phyloP scores from a whole-genome alignment of 2,888 invertebrate genomes.

The Drosophila ezoana region DNA sequence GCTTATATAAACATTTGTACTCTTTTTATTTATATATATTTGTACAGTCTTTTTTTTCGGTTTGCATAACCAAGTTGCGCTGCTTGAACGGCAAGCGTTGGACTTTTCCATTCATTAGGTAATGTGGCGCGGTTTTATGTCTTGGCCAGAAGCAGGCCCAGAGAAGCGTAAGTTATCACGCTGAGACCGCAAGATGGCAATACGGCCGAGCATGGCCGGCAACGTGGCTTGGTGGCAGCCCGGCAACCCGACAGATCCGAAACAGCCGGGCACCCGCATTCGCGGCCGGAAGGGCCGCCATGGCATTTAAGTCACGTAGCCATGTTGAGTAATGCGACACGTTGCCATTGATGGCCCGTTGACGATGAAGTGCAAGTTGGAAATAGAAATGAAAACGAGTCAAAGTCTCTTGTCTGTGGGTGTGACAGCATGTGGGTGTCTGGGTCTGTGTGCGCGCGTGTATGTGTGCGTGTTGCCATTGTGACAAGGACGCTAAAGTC shows the following conservation, averaged over 20 bases:
- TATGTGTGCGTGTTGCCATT: slow-evolving; percentile 39
- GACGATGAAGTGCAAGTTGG: slow-evolving; percentile 78
- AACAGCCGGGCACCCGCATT: neutral
- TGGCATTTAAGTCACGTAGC: slow-evolving; percentile 79
- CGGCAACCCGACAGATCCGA: neutral
- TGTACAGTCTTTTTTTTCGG: slow-evolving; percentile 20
- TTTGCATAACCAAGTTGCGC: slow-evolving; percentile 62
- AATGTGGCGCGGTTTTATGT: slow-evolving; percentile 65
- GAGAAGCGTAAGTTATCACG: neutral
- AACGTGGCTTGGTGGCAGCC: no score
- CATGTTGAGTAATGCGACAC: slow-evolving; percentile 80
- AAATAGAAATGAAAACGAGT: slow-evolving; percentile 48
- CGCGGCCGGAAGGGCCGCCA: slow-evolving; percentile 35
- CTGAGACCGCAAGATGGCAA: slow-evolving; percentile 59
- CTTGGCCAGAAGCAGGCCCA: slow-evolving; percentile 32
- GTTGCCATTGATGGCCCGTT: slow-evolving; percentile 79
- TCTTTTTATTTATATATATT: slow-evolving; percentile 10
- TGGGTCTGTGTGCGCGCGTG: slow-evolving; percentile 7
- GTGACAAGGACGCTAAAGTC: slow-evolving; percentile 60
- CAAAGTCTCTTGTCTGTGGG: slow-evolving; percentile 10
- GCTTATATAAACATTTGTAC: slow-evolving; percentile 13
- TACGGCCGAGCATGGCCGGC: neutral
- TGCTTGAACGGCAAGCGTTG: slow-evolving; percentile 48
- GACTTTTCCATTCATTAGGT: slow-evolving; percentile 68
- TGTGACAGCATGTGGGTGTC: neutral